A percentile compares a stretch with the other conserved stretches of the same genome.
These are phyloP conservation scores for Caprella mutica DNA, from an alignment of 2,888 invertebrate species.

Conservation along the genomic window DNA sequence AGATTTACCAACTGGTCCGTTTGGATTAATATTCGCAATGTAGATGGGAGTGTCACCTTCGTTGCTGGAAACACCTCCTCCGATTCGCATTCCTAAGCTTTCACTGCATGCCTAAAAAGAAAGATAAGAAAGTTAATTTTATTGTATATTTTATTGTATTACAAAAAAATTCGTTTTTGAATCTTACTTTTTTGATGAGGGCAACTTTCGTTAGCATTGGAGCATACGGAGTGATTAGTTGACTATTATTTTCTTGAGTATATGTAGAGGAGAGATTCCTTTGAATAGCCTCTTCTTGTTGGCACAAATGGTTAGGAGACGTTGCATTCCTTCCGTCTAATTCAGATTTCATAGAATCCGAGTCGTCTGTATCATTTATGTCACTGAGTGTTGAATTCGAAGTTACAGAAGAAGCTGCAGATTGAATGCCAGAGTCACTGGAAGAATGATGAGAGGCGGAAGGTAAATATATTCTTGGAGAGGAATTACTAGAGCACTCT, in stretches of 20 bases:
- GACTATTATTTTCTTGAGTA: too few species aligned
- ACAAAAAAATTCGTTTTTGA: background rate
- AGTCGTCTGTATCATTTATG: too few species aligned
- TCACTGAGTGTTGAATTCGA: background rate
- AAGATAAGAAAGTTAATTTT: background rate
- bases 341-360: too few species aligned
- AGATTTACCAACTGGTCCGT: constrained; percentile 42
- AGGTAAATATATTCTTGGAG: constrained; percentile 19
- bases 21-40: constrained; percentile 43
- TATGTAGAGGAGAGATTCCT: too few species aligned
- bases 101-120: constrained; percentile 39
- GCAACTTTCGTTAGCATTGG: constrained; percentile 3
- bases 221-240: background rate
- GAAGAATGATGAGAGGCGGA: background rate
- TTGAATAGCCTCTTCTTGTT: too few species aligned
- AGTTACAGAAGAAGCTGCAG: background rate
- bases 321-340: too few species aligned
- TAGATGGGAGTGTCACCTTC: constrained; percentile 45
- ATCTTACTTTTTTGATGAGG: constrained; percentile 7
- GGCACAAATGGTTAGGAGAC: too few species aligned
- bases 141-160: background rate
- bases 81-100: constrained; percentile 44
- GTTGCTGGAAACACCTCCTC: constrained; percentile 43
- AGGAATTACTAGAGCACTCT: constrained; percentile 21
- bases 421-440: constrained; percentile 1